A percentile compares a stretch with the other conserved stretches of the same genome.
Evolutionary conservation across 23 tunicate genomes (phyloP).

Genomic region (Botrylloides violaceus): DNA sequence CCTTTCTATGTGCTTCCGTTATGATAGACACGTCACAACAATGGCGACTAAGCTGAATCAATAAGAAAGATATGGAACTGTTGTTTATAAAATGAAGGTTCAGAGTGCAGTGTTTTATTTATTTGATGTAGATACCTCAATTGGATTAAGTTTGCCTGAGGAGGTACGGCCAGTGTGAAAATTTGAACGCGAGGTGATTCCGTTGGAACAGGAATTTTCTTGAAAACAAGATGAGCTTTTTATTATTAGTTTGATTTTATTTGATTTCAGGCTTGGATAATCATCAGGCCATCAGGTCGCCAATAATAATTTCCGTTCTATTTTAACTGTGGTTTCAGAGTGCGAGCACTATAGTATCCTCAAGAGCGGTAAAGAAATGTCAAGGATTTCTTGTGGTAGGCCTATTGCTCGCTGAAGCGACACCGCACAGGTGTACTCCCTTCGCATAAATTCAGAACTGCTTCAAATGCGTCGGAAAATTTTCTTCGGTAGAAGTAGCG

Average conservation of each 20-base stretch:
- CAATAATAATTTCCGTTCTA: background rate
- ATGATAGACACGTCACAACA: slow-evolving; percentile 1
- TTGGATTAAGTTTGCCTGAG: slow-evolving; percentile 1
- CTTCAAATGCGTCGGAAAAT: background rate
- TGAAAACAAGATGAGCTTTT: background rate
- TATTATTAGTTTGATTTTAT: background rate
- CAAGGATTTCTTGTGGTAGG: slow-evolving; percentile 18
- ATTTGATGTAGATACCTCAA: background rate
- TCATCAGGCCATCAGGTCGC: background rate
- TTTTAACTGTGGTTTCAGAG: slow-evolving; percentile 15
- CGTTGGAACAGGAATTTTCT: background rate
- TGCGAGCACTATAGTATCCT: slow-evolving; percentile 22
- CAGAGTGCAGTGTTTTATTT: background rate
- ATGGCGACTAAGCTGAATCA: background rate
- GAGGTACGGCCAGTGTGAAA: background rate
- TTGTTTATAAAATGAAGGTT: background rate
- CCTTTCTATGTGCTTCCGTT: background rate
- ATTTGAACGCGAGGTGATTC: too few relatives aligned
- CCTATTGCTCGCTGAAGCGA: slow-evolving; percentile 17
- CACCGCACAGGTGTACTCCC: slow-evolving; percentile 12
- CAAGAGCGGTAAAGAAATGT: background rate
- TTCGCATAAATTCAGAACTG: background rate
- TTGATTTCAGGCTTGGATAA: background rate
- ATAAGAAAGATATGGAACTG: background rate
- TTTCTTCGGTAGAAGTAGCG: background rate